These are phyloP conservation scores for Platycnemis pennipes DNA, from an alignment of 2,888 invertebrate genomes.

Conservation along the genomic window DNA sequence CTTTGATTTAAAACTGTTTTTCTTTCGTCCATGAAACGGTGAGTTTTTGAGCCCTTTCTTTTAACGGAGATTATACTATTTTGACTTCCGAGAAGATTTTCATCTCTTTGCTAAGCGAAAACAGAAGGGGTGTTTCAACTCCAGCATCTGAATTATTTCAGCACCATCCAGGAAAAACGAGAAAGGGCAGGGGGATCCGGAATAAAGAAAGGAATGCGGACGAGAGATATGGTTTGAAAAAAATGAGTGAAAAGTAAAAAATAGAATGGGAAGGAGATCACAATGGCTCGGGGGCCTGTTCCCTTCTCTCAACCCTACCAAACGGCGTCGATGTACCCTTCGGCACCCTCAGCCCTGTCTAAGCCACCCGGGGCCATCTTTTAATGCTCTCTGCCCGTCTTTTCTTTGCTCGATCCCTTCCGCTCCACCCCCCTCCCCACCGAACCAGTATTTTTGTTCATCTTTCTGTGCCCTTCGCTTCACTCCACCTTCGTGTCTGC, in stretches of 20 bases:
- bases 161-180: neutral
- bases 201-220: neutral
- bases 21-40: neutral
- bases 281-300: neutral
- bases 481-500: neutral
- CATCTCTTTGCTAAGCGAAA: neutral
- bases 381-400: neutral
- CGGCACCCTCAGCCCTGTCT: neutral
- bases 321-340: neutral
- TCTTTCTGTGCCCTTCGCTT: neutral
- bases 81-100: neutral
- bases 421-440: neutral
- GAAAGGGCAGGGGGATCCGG: neutral
- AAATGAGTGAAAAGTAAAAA: neutral
- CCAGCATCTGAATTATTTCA: neutral
- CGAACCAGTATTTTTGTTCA: neutral
- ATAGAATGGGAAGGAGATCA: slow-evolving; percentile 10
- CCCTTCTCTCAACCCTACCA: neutral
- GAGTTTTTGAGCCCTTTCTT: neutral
- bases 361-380: slow-evolving; percentile 24
- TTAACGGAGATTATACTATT: neutral
- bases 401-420: neutral
- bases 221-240: neutral
- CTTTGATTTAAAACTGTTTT: neutral
- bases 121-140: neutral